A percentile compares a stretch with the other conserved stretches of the same genome.
Evolutionary conservation across 2,797 vertebrate species (phyloP).

Genomic region (Chelon labrosus): DNA sequence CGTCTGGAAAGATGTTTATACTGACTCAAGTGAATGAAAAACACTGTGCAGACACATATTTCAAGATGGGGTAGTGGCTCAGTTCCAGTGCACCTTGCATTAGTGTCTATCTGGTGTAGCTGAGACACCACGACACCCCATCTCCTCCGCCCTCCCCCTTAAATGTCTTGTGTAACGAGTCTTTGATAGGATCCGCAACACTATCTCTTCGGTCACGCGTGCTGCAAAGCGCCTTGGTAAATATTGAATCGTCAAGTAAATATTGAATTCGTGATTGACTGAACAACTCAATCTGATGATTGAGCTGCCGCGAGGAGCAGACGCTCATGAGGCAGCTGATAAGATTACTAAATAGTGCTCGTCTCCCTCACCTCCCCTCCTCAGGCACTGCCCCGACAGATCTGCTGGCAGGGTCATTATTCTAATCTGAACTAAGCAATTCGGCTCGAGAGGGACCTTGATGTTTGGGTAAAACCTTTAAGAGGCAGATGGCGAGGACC

Average conservation of each 20-base stretch:
- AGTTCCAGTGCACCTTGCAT: conserved; percentile 49
- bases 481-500: conserved; percentile 42
- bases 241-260: conserved; percentile 76
- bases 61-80: conserved; percentile 35
- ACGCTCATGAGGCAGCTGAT: conserved; percentile 59
- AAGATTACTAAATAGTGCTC: conserved; percentile 73
- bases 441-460: conserved; percentile 23
- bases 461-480: conserved; percentile 43
- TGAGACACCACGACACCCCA: background rate
- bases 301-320: conserved; percentile 55
- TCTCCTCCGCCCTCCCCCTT: conserved; percentile 16
- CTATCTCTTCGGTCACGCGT: conserved; percentile 40
- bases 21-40: conserved; percentile 45
- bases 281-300: conserved; percentile 73
- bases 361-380: conserved; percentile 41
- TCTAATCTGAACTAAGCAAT: conserved; percentile 65
- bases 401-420: conserved; percentile 59
- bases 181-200: conserved; percentile 59
- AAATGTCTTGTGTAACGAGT: conserved; percentile 55
- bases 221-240: conserved; percentile 66
- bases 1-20: conserved; percentile 62
- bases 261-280: conserved; percentile 79
- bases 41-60: conserved; percentile 40
- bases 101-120: conserved; percentile 42
- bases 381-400: conserved; percentile 29